Evolutionary conservation across 2,888 invertebrate genomes (phyloP).

Genomic region (Clunio marinus): DNA sequence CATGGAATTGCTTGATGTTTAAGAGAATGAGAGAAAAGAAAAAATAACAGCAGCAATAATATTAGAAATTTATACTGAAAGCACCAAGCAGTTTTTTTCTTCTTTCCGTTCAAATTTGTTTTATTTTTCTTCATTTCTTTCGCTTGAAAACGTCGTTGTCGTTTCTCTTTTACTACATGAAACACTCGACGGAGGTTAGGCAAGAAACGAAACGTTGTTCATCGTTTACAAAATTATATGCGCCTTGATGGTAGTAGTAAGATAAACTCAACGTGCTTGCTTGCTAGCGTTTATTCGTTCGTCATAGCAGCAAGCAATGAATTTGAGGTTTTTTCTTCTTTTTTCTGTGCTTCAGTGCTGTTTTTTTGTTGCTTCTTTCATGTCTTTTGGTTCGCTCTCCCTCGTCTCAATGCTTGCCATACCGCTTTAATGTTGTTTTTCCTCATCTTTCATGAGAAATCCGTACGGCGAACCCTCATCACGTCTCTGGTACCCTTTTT

Average conservation of each 20-base stretch:
- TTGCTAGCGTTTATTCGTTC: too few relatives aligned
- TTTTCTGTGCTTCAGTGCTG: background rate
- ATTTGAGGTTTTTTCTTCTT: constrained; percentile 23
- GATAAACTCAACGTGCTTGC: constrained; percentile 37
- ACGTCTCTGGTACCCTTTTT: constrained; percentile 39
- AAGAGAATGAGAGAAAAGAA: background rate
- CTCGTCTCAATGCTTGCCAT: constrained; percentile 13
- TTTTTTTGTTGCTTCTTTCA: constrained; percentile 11
- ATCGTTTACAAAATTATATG: constrained; percentile 29
- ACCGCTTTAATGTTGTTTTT: constrained; percentile 18
- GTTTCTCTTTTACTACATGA: background rate
- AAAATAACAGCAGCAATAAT: constrained; percentile 38
- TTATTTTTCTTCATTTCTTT: constrained; percentile 30
- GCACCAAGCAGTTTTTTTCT: constrained; percentile 28
- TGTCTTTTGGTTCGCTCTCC: constrained; percentile 7
- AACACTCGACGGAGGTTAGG: constrained; percentile 38
- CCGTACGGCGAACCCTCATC: constrained; percentile 36
- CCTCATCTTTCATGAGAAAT: constrained; percentile 21
- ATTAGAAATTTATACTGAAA: constrained; percentile 37
- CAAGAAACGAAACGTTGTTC: constrained; percentile 36
- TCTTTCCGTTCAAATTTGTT: constrained; percentile 30
- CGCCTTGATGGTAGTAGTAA: constrained; percentile 29
- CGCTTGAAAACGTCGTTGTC: constrained; percentile 29
- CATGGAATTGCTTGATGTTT: constrained; percentile 24
- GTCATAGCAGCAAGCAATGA: constrained; percentile 23